These are phyloP conservation scores for Anser brachyrhynchus DNA, from an alignment of 2,113 vertebrate genomes.

Conservation along the genomic window DNA sequence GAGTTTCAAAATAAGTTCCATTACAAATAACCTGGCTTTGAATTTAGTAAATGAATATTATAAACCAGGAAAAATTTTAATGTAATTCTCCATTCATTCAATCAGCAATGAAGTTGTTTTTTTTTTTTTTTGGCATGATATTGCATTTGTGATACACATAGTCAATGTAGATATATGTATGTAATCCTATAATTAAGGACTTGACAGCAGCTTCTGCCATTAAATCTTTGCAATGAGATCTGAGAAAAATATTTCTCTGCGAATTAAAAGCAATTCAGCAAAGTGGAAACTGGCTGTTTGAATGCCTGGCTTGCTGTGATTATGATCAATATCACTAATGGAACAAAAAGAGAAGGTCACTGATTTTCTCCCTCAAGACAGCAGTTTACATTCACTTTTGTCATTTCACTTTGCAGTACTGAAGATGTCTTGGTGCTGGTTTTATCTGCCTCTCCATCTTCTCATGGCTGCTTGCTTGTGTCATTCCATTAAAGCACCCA, in stretches of 20 bases:
- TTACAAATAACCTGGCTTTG: not conserved
- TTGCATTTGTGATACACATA: not conserved
- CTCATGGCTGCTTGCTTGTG: not conserved
- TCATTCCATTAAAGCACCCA: not conserved
- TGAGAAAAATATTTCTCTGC: not conserved
- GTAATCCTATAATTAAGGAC: not conserved
- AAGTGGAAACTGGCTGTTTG: not conserved
- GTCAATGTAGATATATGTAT: no score
- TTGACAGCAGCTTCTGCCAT: not conserved
- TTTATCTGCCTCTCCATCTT: conserved; percentile 23
- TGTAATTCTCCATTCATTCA: not conserved
- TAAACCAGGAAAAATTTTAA: not conserved
- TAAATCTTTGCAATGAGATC: not conserved
- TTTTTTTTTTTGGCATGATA: not conserved
- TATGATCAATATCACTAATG: not conserved
- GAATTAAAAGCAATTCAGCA: not conserved
- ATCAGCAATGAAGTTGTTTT: not conserved
- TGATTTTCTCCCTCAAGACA: not conserved
- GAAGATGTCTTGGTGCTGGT: conserved; percentile 32
- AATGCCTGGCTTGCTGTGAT: not conserved
- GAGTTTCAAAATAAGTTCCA: not conserved
- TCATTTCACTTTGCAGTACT: not conserved
- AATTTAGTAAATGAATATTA: not conserved
- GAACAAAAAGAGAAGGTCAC: not conserved
- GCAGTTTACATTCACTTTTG: not conserved